Percentiles rank a stretch among this genome's conserved stretches.
Evolutionary conservation across 2,888 invertebrate genomes (phyloP).

Genomic region (Gandaritis pyraliata): DNA sequence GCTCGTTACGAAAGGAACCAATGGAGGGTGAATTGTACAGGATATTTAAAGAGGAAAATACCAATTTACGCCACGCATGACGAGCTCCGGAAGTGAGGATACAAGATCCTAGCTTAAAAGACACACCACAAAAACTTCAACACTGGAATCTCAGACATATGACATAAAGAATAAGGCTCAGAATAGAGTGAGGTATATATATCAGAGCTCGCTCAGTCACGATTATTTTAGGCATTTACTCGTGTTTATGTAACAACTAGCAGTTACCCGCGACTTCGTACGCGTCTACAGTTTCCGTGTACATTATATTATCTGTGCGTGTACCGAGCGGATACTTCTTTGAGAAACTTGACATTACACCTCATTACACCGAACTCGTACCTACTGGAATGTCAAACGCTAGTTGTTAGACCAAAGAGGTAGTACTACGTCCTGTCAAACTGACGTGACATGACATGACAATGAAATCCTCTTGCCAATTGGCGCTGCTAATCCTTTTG

Average conservation of each 20-base stretch:
- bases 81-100: conserved; percentile 43
- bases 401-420: no score
- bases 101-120: conserved; percentile 27
- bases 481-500: no score
- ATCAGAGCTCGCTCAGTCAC: conserved; percentile 28
- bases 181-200: conserved; percentile 19
- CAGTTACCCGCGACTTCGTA: no score
- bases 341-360: no score
- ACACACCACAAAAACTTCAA: conserved; percentile 22
- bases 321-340: no score
- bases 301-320: no score
- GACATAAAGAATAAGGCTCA: conserved; percentile 10
- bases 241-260: conserved; percentile 45
- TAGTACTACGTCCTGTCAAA: no score
- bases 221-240: conserved; percentile 43
- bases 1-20: conserved; percentile 30
- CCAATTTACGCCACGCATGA: conserved; percentile 47
- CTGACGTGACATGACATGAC: no score
- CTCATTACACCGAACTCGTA: no score
- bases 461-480: no score
- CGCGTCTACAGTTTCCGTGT: no score
- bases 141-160: conserved; percentile 17
- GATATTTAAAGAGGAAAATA: conserved; percentile 51
- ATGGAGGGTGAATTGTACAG: conserved; percentile 37
- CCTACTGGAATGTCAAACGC: no score